phyloP scores from a whole-genome alignment of 2,888 invertebrate species.

The Acrobasis repandana region DNA sequence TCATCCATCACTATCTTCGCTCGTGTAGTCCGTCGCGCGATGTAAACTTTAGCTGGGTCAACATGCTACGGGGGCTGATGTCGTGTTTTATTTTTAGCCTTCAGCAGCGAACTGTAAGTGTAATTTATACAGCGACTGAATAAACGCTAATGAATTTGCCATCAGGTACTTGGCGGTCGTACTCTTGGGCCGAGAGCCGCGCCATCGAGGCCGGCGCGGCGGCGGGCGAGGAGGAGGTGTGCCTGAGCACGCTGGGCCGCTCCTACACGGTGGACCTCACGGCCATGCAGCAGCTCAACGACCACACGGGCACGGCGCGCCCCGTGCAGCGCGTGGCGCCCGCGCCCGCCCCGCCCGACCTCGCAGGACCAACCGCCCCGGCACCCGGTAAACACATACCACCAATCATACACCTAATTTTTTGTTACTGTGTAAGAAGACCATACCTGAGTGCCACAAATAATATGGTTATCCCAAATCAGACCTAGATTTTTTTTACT shows the following conservation, averaged over 20 bases:
- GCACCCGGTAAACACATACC: background rate
- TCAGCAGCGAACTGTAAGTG: no score
- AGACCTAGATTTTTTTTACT: no score
- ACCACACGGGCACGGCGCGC: constrained; percentile 97
- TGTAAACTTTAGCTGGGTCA: no score
- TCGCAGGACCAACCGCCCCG: constrained; percentile 38
- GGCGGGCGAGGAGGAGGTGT: constrained; percentile 97
- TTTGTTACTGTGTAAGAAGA: no score
- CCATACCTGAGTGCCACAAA: no score
- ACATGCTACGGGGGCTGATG: no score
- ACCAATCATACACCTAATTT: background rate
- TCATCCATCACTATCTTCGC: no score
- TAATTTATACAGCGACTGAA: no score
- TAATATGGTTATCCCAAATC: no score
- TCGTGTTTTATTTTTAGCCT: no score
- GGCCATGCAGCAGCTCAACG: constrained; percentile 99
- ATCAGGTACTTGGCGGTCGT: constrained; percentile 93
- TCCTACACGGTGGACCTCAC: constrained; percentile 98
- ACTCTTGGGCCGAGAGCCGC: constrained; percentile 95
- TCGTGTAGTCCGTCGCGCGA: no score
- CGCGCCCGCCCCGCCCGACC: constrained; percentile 45
- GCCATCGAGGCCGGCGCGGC: constrained; percentile 97
- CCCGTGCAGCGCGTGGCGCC: constrained; percentile 93
- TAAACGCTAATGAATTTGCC: no score
- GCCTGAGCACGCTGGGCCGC: constrained; percentile 94